A percentile compares a stretch with the other conserved stretches of the same genome.
Conservation (phyloP, 2,797 vertebrate genomes). For the Anabacerthia variegaticeps region DNA sequence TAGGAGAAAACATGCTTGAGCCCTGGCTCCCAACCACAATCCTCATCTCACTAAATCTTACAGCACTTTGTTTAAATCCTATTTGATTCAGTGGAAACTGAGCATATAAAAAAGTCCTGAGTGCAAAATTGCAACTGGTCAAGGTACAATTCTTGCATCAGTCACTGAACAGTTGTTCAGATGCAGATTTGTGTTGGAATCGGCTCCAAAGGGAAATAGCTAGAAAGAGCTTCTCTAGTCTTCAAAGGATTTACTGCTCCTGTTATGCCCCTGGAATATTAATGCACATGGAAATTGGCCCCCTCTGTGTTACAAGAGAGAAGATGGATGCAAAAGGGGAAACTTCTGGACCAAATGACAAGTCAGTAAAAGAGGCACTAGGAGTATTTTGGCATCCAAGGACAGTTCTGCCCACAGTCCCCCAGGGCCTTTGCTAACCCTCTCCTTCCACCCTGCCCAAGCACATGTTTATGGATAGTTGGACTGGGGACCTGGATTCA, state of each 20-base stretch:
- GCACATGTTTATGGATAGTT: fast-evolving
- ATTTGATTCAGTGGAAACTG: neutral
- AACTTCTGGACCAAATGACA: neutral
- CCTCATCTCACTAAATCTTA: neutral
- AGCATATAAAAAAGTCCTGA: neutral
- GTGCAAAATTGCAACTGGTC: neutral
- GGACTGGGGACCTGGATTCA: neutral
- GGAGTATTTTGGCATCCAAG: neutral
- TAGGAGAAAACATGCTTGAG: neutral
- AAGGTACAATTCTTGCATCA: constrained; percentile 16
- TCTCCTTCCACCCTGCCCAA: neutral
- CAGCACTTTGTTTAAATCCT: neutral
- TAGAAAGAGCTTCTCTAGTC: neutral
- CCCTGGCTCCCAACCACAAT: neutral
- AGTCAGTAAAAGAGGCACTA: neutral
- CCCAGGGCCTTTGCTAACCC: neutral
- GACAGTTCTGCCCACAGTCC: neutral
- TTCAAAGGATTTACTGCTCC: constrained; percentile 12
- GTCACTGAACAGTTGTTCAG: neutral
- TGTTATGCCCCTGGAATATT: neutral
- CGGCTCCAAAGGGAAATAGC: neutral
- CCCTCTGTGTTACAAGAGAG: neutral
- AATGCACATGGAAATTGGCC: neutral
- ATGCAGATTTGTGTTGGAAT: neutral
- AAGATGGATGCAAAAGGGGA: neutral